Conservation (phyloP, 2,113 vertebrate species). For the Amblyopsis rosae region DNA sequence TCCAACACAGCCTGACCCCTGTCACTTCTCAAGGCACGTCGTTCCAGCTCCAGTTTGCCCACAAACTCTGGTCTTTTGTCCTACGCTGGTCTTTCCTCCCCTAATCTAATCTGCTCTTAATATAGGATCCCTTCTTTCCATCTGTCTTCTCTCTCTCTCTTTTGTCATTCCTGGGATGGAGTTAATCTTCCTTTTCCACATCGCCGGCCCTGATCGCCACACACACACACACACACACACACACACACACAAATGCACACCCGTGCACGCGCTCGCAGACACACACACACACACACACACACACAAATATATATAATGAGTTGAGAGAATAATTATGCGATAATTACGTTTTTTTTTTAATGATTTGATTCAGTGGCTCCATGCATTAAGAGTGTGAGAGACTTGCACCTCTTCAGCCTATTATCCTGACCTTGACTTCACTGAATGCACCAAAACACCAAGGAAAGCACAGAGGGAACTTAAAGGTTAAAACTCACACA, state of each 20-base stretch:
- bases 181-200: slow-evolving; percentile 74
- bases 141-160: slow-evolving; percentile 67
- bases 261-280: too few species aligned
- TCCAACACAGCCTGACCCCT: too few species aligned
- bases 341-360: slow-evolving; percentile 80
- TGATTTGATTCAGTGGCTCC: slow-evolving; percentile 84
- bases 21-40: slow-evolving; percentile 5
- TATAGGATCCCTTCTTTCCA: slow-evolving; percentile 47
- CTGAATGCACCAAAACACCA: slow-evolving; percentile 56
- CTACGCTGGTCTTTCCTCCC: slow-evolving; percentile 26
- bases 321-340: slow-evolving; percentile 81
- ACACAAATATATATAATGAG: slow-evolving; percentile 46
- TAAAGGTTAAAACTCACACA: slow-evolving; percentile 69
- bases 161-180: slow-evolving; percentile 70
- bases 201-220: slow-evolving; percentile 65
- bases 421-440: slow-evolving; percentile 82
- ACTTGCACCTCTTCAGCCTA: slow-evolving; percentile 80
- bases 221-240: slow-evolving; percentile 21
- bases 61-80: slow-evolving; percentile 31
- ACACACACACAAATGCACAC: too few species aligned
- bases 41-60: slow-evolving; percentile 49
- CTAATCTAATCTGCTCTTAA: slow-evolving; percentile 52
- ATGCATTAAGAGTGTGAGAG: slow-evolving; percentile 71
- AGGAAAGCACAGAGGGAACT: slow-evolving; percentile 74
- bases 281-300: slow-evolving; percentile 1